Evolutionary conservation across 1,140 invertebrate genomes (phyloP), one percentile per base, ranked within the genome.

Genomic region (Lepidostoma basale): DNA sequence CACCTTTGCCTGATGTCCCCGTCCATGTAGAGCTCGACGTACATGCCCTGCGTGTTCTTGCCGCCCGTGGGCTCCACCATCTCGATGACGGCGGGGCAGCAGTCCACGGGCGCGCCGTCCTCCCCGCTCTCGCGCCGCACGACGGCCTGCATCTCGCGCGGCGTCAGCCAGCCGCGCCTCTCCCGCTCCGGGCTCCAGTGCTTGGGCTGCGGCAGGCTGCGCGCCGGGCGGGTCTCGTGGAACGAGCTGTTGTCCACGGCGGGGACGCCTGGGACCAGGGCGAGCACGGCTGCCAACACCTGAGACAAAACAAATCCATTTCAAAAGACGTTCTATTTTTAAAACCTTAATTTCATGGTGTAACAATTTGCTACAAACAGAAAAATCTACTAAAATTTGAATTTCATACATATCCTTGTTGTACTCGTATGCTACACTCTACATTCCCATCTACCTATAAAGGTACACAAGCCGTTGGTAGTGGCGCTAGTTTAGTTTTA

Each of bases 31-130:
- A 95, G 83, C 71, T 91, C 87, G 20, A 94, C 88, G 75, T 89
- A 88, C 74, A 88, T 84, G 12, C 88, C 88, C 56, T 89, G 80
- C 69, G 85, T 86, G 74, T 92, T 93, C 44, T 87, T 85, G 68
- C 92, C 93, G 40, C 90, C 91, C 62, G 85, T 79, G 23, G 92
- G 92, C 76, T 91, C 87, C 52, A 90, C 86, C 85, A 91, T 89
- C 77, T 93, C 90, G 68, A 87, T 81, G 12, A 90, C 85, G 22
- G 88, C 87, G 18, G 92, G 92, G 80, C 93, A 95, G 80, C 92
- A 95, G 74, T 93, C 89, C 36, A 90, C 88, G 18, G 83, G 77
- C 22, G 78, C 78, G 67, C 83, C 84, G 26, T 80, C 75, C 49
- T 86, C 83, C 47, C 82, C 80, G 45, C 82, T 83, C 78, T 90